Evolutionary conservation across 2,888 invertebrate species (phyloP).

Genomic region (Blomia tropicalis): DNA sequence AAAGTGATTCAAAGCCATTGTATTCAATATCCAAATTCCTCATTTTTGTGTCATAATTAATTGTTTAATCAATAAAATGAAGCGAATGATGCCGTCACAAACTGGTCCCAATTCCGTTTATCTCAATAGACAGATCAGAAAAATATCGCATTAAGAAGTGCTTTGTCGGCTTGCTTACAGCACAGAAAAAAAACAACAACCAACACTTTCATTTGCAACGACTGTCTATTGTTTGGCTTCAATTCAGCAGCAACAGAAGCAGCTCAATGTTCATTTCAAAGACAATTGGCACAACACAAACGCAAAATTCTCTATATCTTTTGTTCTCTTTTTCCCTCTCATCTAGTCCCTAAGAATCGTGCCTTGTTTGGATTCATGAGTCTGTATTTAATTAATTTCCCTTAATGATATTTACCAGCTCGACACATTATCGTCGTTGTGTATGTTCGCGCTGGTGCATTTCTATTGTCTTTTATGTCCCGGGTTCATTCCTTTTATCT

Average conservation of each 20-base stretch:
- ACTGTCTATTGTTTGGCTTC: not conserved
- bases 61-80: conserved; percentile 12
- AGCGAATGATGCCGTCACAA: too few relatives aligned
- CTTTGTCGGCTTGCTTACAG: too few relatives aligned
- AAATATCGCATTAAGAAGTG: too few relatives aligned
- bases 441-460: not conserved
- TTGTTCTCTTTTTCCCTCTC: too few relatives aligned
- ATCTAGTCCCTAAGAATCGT: too few relatives aligned
- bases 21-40: too few relatives aligned
- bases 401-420: conserved; percentile 10
- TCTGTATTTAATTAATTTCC: not conserved
- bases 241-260: not conserved
- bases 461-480: conserved; percentile 1
- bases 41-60: conserved; percentile 7
- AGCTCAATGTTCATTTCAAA: too few relatives aligned
- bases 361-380: not conserved
- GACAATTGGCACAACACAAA: too few relatives aligned
- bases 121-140: not conserved
- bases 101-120: not conserved
- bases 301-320: too few relatives aligned
- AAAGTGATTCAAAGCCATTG: too few relatives aligned
- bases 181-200: too few relatives aligned
- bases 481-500: too few relatives aligned
- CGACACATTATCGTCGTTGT: not conserved
- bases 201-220: not conserved